Conservation (phyloP, 2,888 invertebrate genomes). For the Leucoma salicis region DNA sequence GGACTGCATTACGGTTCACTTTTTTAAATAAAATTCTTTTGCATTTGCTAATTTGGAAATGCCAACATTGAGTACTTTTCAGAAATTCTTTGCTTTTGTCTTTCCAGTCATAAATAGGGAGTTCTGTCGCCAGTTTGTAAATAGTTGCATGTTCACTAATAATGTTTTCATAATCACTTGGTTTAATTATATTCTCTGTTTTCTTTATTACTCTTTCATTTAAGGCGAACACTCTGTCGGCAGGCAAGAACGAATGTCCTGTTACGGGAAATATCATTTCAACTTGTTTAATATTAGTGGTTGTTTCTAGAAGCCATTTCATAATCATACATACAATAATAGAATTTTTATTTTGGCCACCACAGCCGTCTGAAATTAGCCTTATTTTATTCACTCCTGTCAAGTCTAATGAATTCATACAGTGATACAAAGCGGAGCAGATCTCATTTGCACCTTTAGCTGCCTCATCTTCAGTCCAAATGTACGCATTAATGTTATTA, state of each 20-base stretch:
- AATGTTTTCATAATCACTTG: not conserved
- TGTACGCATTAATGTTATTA: constrained; percentile 12
- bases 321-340: constrained; percentile 12
- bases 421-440: constrained; percentile 7
- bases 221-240: constrained; percentile 11
- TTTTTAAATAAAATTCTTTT: constrained; percentile 9
- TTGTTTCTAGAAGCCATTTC: constrained; percentile 6
- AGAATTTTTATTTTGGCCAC: constrained; percentile 17
- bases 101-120: not conserved
- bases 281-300: constrained; percentile 2
- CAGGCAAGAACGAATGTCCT: constrained; percentile 10
- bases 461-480: constrained; percentile 5
- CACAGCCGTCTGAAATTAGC: constrained; percentile 15
- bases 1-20: too few relatives aligned
- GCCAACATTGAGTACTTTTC: constrained; percentile 3
- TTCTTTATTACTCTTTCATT: constrained; percentile 1
- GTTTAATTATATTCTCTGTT: not conserved
- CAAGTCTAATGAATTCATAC: constrained; percentile 1
- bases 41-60: constrained; percentile 9
- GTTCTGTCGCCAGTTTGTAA: not conserved
- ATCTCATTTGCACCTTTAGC: constrained; percentile 9
- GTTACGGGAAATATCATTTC: constrained; percentile 13
- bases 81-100: not conserved
- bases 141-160: not conserved
- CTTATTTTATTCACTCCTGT: constrained; percentile 6